Evolutionary conservation across 2,797 vertebrate species (phyloP), one percentile per base, ranked within the genome.

Genomic region (Gallinago stenura): DNA sequence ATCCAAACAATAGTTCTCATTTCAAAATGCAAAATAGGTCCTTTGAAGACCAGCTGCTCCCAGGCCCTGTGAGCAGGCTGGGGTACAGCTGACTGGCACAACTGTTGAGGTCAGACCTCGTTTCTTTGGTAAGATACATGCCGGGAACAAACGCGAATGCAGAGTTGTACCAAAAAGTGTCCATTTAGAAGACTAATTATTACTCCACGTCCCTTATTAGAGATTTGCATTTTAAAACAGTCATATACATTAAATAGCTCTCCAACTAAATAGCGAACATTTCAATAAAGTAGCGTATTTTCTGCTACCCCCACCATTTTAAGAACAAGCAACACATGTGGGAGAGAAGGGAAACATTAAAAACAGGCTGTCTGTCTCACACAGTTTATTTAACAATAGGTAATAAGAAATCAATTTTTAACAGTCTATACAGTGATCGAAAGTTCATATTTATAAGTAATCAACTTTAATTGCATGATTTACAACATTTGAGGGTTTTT

Each of bases 191-290:
- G 91, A 72, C 83, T 94, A 89, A 87, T 91, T 90, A 90, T 84
- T 75, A 92, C 46, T 90, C 85, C 89, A 93, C 8, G n/a, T 82
- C 84, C 87, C 93, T 94, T 64, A 58, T 54, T 68, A 76, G 66
- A 92, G 65, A 88, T 98, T 98, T 97, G 98, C 98, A 98, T 90
- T 95, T 96, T 82, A 98, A 98, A 98, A 98, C 98, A 98, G 98
- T 98, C 98, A 98, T 98, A 98, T 98, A 98, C 98, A 99, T 98
- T 98, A 98, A 98, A 98, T 98, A 99, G 98, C 98, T 98, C 98
- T 98, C 98, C 88, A 62, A 97, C 98, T 98, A 97, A 98, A 97
- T 83, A 98, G 98, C 95, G 84, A 98, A 98, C 98, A 98, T 98
- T 95, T 96, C 96, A 98, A 95, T 94, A 93, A 98, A 96, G 93